Percentiles rank a stretch among this genome's conserved stretches.
phyloP scores from a whole-genome alignment of 1,140 invertebrate genomes.

The Grapholita molesta region DNA sequence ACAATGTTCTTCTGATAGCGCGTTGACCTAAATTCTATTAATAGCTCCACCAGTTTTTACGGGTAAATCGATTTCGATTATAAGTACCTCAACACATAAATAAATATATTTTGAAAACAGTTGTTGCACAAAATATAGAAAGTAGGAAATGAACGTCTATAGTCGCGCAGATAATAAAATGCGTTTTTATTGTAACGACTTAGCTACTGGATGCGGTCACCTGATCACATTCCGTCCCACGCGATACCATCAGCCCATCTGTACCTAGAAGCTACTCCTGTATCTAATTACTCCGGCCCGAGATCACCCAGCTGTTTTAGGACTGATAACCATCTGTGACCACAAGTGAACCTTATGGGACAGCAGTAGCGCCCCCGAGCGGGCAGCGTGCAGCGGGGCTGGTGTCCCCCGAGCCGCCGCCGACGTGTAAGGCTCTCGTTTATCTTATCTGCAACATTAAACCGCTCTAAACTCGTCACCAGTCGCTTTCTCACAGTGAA shows the following conservation, averaged over 20 bases:
- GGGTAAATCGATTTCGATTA: no score
- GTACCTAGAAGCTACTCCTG: background rate
- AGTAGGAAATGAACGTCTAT: no score
- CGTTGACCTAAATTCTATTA: no score
- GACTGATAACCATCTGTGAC: background rate
- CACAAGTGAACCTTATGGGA: background rate
- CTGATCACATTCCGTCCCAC: background rate
- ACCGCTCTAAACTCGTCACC: constrained; percentile 21
- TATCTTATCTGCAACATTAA: constrained; percentile 36
- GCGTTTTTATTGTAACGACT: background rate
- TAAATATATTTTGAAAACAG: no score
- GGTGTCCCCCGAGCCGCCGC: background rate
- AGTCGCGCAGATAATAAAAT: no score
- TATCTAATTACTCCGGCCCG: background rate
- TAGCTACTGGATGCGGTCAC: background rate
- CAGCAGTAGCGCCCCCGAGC: background rate
- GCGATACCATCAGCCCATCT: background rate
- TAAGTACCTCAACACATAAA: no score
- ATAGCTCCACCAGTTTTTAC: no score
- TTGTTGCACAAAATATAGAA: no score
- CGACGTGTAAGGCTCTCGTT: constrained; percentile 12
- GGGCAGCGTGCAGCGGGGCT: background rate
- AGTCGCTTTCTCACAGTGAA: background rate
- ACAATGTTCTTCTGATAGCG: no score
- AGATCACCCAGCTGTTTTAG: background rate